These are phyloP conservation scores for Homarus gammarus DNA, from an alignment of 2,888 invertebrate species.

Conservation along the genomic window DNA sequence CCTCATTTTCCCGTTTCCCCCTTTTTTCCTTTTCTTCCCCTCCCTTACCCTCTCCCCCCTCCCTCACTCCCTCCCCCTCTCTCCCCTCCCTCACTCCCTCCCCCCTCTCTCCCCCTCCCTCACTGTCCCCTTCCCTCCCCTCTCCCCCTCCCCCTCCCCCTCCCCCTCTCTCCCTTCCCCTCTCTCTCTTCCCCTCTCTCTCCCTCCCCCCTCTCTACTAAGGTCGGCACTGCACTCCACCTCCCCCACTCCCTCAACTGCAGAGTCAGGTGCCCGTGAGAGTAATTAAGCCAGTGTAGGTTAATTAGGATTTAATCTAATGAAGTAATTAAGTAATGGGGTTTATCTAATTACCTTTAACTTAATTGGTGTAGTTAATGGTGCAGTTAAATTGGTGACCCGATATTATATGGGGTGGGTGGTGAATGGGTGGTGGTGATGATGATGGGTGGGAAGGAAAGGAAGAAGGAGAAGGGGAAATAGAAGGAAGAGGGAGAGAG, in stretches of 20 bases:
- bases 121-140: background rate
- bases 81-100: too few relatives aligned
- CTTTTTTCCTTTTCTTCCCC: background rate
- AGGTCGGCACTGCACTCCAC: background rate
- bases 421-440: too few relatives aligned
- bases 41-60: background rate
- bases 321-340: too few relatives aligned
- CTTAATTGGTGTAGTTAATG: too few relatives aligned
- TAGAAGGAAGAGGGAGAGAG: background rate
- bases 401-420: too few relatives aligned
- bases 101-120: background rate
- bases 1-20: background rate
- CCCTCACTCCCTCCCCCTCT: background rate
- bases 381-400: too few relatives aligned
- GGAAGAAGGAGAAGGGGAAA: too few relatives aligned
- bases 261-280: too few relatives aligned
- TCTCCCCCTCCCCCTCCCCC: background rate
- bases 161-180: background rate
- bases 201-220: background rate
- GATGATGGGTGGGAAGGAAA: background rate
- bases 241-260: background rate
- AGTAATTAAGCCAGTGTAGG: too few relatives aligned
- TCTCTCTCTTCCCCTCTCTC: background rate
- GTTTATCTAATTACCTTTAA: too few relatives aligned
- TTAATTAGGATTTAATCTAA: too few relatives aligned